Evolutionary conservation across 2,113 vertebrate genomes (phyloP).

Genomic region (Acinonyx jubatus): DNA sequence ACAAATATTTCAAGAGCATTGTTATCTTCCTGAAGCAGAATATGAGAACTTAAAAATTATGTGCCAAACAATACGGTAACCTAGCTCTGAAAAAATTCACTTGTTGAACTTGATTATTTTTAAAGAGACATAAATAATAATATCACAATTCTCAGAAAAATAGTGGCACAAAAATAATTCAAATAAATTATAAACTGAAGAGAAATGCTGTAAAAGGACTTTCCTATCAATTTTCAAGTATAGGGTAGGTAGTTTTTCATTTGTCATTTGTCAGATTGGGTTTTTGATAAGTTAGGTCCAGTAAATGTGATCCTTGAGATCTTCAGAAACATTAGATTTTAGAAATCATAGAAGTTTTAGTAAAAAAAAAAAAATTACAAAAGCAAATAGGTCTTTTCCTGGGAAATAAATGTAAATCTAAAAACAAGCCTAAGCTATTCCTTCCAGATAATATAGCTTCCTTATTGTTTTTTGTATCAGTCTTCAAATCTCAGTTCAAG

Average conservation of each 20-base stretch:
- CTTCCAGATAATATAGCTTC: background rate
- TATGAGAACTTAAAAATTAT: slow-evolving; percentile 10
- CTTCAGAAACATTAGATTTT: background rate
- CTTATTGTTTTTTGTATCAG: background rate
- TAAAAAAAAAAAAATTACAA: background rate
- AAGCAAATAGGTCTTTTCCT: background rate
- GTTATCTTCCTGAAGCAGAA: background rate
- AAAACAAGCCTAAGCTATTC: background rate
- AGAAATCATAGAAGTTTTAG: background rate
- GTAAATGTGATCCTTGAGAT: background rate
- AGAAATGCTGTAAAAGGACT: background rate
- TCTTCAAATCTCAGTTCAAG: slow-evolving; percentile 6
- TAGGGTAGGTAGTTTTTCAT: background rate
- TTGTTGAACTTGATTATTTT: slow-evolving; percentile 36
- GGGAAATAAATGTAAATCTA: slow-evolving; percentile 2
- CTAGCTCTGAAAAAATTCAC: background rate
- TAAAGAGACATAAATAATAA: background rate
- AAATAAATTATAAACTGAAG: slow-evolving; percentile 5
- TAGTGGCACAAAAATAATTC: background rate
- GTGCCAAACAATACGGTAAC: background rate
- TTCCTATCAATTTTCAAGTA: background rate
- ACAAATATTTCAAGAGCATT: background rate
- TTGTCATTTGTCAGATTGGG: background rate
- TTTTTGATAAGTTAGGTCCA: background rate
- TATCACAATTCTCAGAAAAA: background rate